Percentiles rank a stretch among this genome's conserved stretches.
Conservation (phyloP, 2,113 vertebrate species). For the Corydoras maculifer region DNA sequence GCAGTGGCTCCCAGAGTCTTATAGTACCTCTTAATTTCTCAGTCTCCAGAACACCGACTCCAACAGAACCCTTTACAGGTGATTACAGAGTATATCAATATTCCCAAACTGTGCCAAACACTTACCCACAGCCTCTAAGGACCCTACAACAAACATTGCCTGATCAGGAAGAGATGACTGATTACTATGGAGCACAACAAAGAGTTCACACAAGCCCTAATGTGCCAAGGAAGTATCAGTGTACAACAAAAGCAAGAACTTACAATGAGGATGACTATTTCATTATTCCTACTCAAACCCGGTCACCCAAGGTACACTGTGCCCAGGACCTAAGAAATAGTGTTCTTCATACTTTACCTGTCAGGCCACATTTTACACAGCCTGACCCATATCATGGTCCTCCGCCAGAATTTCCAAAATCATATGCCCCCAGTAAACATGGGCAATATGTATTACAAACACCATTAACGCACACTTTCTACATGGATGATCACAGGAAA, state of each 20-base stretch:
- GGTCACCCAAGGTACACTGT: constrained; percentile 66
- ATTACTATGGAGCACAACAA: constrained; percentile 71
- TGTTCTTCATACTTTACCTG: constrained; percentile 59
- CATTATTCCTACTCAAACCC: constrained; percentile 60
- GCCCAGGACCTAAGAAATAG: constrained; percentile 66
- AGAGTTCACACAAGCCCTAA: constrained; percentile 72
- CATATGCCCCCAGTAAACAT: constrained; percentile 62
- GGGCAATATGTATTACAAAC: constrained; percentile 77
- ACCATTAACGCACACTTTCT: constrained; percentile 63
- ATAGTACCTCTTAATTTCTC: constrained; percentile 74
- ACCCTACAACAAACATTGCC: constrained; percentile 70
- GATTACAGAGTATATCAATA: constrained; percentile 71
- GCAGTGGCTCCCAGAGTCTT: constrained; percentile 66
- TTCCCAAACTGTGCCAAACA: constrained; percentile 68
- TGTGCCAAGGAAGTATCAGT: constrained; percentile 73
- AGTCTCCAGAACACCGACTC: constrained; percentile 77
- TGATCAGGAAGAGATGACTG: constrained; percentile 62
- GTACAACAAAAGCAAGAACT: constrained; percentile 60
- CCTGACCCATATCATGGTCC: constrained; percentile 58
- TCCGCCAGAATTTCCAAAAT: constrained; percentile 58
- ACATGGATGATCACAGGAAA: constrained; percentile 69
- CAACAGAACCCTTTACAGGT: constrained; percentile 78
- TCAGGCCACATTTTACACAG: constrained; percentile 61
- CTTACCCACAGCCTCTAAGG: constrained; percentile 64
- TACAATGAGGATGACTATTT: constrained; percentile 73